A percentile compares a stretch with the other conserved stretches of the same genome.
Conservation (phyloP, 1,140 invertebrate genomes). For the Eulimnadia texana region DNA sequence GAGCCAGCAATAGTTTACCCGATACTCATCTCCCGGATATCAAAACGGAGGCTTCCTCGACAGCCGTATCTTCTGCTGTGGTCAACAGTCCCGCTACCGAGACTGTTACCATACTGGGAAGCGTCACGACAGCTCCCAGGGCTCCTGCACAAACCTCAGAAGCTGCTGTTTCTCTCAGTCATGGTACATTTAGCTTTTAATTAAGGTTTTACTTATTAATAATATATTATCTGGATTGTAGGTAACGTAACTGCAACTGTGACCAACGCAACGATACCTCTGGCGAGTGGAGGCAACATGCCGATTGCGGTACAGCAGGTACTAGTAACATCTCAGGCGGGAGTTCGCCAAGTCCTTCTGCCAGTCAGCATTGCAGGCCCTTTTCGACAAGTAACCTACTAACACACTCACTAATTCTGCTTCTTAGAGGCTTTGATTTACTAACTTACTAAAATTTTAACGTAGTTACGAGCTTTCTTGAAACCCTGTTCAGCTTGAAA, state of each 20-base stretch:
- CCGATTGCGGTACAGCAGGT: background rate
- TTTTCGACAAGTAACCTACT: conserved; percentile 4
- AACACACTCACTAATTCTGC: background rate
- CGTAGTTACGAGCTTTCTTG: no score
- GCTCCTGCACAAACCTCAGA: no score
- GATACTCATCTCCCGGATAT: conserved; percentile 27
- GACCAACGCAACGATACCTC: background rate
- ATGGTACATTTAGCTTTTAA: no score
- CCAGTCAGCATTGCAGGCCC: conserved; percentile 8
- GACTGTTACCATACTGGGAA: background rate
- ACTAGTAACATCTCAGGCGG: conserved; percentile 7
- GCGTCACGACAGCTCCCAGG: background rate
- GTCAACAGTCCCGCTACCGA: background rate
- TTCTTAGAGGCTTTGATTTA: no score
- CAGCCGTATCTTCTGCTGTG: no score
- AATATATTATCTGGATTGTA: no score
- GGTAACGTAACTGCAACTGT: background rate
- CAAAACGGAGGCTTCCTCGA: background rate
- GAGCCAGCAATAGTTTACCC: conserved; percentile 42
- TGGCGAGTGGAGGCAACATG: background rate
- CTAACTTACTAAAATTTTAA: no score
- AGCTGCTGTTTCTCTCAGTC: no score
- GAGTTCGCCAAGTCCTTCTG: conserved; percentile 9
- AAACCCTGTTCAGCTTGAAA: no score
- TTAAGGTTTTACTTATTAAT: no score